A percentile compares a stretch with the other conserved stretches of the same genome.
Evolutionary conservation across 2,113 vertebrate genomes (phyloP).

Genomic region (Hylia prasina): DNA sequence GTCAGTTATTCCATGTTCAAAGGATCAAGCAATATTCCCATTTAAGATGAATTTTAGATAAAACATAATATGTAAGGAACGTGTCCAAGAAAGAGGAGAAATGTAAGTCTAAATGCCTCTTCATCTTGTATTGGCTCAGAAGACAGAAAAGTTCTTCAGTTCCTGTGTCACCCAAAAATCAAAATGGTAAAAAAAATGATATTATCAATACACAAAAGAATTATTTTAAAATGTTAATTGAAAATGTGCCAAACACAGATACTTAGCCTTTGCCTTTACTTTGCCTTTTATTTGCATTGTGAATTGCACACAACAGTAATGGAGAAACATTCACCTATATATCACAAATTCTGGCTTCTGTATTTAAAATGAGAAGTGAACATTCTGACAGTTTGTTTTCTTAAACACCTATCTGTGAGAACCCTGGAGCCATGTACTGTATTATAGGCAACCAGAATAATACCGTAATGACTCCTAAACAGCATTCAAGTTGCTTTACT

Average conservation of each 20-base stretch:
- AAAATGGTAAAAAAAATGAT: background rate
- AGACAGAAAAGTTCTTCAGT: background rate
- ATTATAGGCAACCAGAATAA: slow-evolving; percentile 30
- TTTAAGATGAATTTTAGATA: background rate
- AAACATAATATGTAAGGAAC: background rate
- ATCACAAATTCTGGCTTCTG: background rate
- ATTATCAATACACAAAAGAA: background rate
- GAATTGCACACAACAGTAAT: background rate
- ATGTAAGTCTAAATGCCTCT: background rate
- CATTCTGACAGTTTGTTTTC: slow-evolving; percentile 42
- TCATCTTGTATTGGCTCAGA: background rate
- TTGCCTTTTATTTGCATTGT: background rate
- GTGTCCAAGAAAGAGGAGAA: background rate
- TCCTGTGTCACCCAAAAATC: background rate
- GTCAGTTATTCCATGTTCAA: background rate
- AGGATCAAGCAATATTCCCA: background rate
- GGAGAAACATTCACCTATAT: background rate
- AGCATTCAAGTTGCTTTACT: slow-evolving; percentile 19
- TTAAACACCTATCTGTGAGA: slow-evolving; percentile 41
- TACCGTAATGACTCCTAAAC: slow-evolving; percentile 14
- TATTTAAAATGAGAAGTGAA: slow-evolving; percentile 38
- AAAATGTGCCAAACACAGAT: background rate
- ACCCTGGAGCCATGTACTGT: background rate
- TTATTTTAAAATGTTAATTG: background rate
- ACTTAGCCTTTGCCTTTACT: background rate